Evolutionary conservation across 1,140 invertebrate species (phyloP), one percentile per base, ranked within the genome.

Genomic region (Zaprionus inermis): DNA sequence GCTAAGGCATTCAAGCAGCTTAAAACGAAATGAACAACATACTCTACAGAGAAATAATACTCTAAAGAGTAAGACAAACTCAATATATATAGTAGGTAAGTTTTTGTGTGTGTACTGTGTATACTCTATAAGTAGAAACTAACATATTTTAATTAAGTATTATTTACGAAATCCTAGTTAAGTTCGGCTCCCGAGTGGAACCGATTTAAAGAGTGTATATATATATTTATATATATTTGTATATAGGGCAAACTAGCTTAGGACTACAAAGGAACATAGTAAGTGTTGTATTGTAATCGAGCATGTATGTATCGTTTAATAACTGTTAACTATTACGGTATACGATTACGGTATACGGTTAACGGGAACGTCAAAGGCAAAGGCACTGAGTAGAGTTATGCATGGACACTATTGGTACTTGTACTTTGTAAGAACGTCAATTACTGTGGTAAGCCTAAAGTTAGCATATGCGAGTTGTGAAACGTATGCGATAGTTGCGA

Each of bases 361-460:
- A 61, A 63, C 54, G 36, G 38, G 64, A 56, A 72, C 64, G 64
- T 65, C 64, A 72, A 68, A n/a, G 22, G 24, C 51, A 30, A 64
- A 46, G 56, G 49, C 49, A 72, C 56, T 67, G 70, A 52, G 12
- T 71, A 28, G n/a, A n/a, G n/a, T 5, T 71, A 71, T 56, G 24
- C 36, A 49, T 9, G 28, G 36, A 9, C 18, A 66, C 18, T 44
- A 44, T 30, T 44, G 14, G n/a, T 41, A 54, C 54, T 55, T 58
- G 32, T 70, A 54, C 51, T 61, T 56, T 41, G 30, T 60, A 38
- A 71, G 59, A 75, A 75, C 68, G 59, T 75, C 68, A 71, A 75
- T 71, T 65, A 75, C 67, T 75, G n/a, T 71, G 58, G 46, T 65
- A 74, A 64, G 71, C 60, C 71, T 28, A 28, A 28, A 28, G 24